Evolutionary conservation across 2,888 invertebrate genomes (phyloP).

Genomic region (Polymixis flavicincta): DNA sequence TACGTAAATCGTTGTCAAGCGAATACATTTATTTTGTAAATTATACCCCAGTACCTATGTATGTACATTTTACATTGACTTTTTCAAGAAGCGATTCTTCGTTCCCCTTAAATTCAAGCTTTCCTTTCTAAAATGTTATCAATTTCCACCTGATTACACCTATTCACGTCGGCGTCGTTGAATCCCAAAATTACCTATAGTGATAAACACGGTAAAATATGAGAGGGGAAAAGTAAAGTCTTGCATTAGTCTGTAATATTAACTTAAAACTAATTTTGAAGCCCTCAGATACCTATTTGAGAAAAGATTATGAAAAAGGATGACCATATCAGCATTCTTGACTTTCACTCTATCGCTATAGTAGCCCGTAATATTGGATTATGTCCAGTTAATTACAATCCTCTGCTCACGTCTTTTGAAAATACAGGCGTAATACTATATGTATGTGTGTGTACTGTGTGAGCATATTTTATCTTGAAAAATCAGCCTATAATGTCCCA

Average conservation of each 20-base stretch:
- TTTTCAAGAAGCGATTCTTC: background rate
- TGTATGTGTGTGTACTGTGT: background rate
- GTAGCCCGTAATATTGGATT: background rate
- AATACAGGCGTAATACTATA: background rate
- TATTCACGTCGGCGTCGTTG: conserved; percentile 43
- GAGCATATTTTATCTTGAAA: too few species aligned
- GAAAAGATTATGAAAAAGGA: background rate
- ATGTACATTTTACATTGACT: background rate
- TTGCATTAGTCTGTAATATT: conserved; percentile 19
- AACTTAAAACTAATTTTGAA: background rate
- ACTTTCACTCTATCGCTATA: too few species aligned
- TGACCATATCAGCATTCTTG: background rate
- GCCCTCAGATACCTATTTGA: background rate
- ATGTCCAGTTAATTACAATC: background rate
- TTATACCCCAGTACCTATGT: too few species aligned
- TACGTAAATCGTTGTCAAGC: too few species aligned
- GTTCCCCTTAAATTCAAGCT: conserved; percentile 15
- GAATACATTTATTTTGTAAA: background rate
- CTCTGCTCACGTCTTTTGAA: background rate
- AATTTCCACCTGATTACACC: conserved; percentile 44
- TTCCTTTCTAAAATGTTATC: conserved; percentile 31
- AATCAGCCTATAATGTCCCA: too few species aligned
- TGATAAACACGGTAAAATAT: background rate
- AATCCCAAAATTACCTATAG: conserved; percentile 1
- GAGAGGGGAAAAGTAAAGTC: conserved; percentile 10